Evolutionary conservation across 2,888 invertebrate genomes (phyloP), one percentile per base, ranked within the genome.

Genomic region (Malachius bipustulatus): DNA sequence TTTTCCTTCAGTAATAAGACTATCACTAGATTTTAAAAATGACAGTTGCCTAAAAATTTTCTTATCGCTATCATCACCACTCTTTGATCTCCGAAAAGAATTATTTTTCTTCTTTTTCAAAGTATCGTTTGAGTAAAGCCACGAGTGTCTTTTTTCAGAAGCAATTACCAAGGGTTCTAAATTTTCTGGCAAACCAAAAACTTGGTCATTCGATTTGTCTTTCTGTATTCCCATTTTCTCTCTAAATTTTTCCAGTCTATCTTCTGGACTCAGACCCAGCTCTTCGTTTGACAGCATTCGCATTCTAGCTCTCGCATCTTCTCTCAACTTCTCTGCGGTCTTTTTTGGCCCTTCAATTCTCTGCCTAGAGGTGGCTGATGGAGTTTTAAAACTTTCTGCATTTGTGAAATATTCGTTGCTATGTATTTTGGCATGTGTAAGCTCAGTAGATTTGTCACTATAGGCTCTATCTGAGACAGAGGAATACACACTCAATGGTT

Each of bases 261-360:
- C 77, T 50, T 78, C 77, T 0, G 75, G 77, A 56, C 75, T 78
- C n/a, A 75, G 62, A 2, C 81, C 79, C 14, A 82, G 58, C 51
- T 83, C 81, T 43, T 78, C 76, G 52, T 83, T 82, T 37, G 77
- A 78, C 57, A 76, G 67, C 4, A 78, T 77, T 32, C 77, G 65
- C 12, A 73, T 75, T 36, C 80, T 62, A 1, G 75, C 71, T 36
- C 55, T 45, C 14, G 74, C 73, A 42, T 75, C 73, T 41, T 72
- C 70, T 39, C 74, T 72, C 31, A 76, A 62, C 54, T 75, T 71
- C 48, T 75, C 70, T 13, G 67, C 57, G 1, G 72, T 71, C 37
- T 56, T 56, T 38, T 60, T 59, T 2, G 64, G 56, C 41, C 69
- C 65, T 30, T 66, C 65, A 42, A 63, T 59, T 44, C 65, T 67